Evolutionary conservation across 2,888 invertebrate species (phyloP).

Genomic region (Morpho deidamia): DNA sequence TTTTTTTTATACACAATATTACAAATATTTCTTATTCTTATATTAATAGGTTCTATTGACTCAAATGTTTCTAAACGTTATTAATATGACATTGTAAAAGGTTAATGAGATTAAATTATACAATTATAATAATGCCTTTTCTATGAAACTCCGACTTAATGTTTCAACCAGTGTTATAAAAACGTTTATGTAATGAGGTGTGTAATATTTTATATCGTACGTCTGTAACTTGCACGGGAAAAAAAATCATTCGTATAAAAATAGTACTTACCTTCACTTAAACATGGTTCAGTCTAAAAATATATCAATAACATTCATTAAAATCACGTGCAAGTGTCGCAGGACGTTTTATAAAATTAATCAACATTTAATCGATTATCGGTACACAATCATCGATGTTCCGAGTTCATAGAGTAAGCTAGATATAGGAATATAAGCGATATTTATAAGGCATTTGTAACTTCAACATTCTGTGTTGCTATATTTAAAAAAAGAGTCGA

Average conservation of each 20-base stretch:
- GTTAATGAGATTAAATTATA: constrained; percentile 2
- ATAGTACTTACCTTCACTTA: constrained; percentile 28
- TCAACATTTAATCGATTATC: constrained; percentile 10
- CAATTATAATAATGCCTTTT: constrained; percentile 1
- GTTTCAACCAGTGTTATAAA: constrained; percentile 17
- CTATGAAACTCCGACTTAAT: constrained; percentile 14
- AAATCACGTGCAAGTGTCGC: constrained; percentile 17
- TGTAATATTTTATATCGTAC: constrained; percentile 19
- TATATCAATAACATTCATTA: constrained; percentile 4
- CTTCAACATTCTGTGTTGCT: constrained; percentile 61
- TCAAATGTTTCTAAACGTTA: too few species aligned
- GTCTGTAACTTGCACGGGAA: constrained; percentile 21
- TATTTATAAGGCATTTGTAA: constrained; percentile 61
- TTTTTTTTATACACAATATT: neutral
- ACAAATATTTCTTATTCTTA: neutral
- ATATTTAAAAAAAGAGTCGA: constrained; percentile 32
- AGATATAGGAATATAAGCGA: constrained; percentile 60
- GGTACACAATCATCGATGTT: constrained; percentile 22
- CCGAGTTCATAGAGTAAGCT: constrained; percentile 63
- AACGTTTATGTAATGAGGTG: neutral
- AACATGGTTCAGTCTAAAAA: constrained; percentile 10
- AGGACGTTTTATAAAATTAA: constrained; percentile 1
- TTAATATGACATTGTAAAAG: too few species aligned
- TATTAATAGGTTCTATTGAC: neutral
- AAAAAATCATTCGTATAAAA: constrained; percentile 15